A percentile compares a stretch with the other conserved stretches of the same genome.
phyloP scores from a whole-genome alignment of 1,140 invertebrate genomes.

The Drosophila erecta region DNA sequence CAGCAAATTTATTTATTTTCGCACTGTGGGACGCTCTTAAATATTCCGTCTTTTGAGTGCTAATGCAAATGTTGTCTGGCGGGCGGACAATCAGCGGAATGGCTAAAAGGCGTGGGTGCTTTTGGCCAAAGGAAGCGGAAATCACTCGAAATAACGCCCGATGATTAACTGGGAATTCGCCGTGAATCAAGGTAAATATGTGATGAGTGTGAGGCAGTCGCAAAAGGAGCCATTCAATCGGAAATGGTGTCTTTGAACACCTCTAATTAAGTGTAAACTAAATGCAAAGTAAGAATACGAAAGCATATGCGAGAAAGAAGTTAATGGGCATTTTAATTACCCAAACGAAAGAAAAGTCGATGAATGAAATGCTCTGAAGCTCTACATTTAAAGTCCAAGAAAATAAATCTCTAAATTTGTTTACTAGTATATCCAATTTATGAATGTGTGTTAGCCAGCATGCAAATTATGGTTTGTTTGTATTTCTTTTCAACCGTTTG shows the following conservation, averaged over 20 bases:
- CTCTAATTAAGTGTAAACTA: constrained; percentile 15
- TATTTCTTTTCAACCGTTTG: background rate
- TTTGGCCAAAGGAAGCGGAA: constrained; percentile 15
- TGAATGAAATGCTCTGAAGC: background rate
- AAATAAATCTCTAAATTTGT: background rate
- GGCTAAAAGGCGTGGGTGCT: background rate
- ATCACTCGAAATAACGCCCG: constrained; percentile 24
- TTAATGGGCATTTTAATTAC: background rate
- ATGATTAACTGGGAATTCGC: constrained; percentile 22
- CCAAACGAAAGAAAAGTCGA: background rate
- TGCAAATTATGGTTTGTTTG: background rate
- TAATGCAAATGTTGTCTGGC: constrained; percentile 71
- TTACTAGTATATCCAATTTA: too few relatives aligned
- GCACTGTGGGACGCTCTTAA: constrained; percentile 74
- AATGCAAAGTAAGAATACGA: background rate
- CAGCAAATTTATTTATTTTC: constrained; percentile 82
- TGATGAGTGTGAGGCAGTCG: background rate
- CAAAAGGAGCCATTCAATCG: constrained; percentile 13
- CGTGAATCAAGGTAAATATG: background rate
- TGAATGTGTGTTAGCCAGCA: too few relatives aligned
- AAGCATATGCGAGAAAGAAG: background rate
- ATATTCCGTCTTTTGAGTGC: constrained; percentile 76
- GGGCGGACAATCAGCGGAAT: constrained; percentile 37
- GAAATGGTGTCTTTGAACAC: constrained; percentile 8
- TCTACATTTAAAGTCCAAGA: background rate